phyloP scores from a whole-genome alignment of 2,113 vertebrate species.

The Chloebia gouldiae region DNA sequence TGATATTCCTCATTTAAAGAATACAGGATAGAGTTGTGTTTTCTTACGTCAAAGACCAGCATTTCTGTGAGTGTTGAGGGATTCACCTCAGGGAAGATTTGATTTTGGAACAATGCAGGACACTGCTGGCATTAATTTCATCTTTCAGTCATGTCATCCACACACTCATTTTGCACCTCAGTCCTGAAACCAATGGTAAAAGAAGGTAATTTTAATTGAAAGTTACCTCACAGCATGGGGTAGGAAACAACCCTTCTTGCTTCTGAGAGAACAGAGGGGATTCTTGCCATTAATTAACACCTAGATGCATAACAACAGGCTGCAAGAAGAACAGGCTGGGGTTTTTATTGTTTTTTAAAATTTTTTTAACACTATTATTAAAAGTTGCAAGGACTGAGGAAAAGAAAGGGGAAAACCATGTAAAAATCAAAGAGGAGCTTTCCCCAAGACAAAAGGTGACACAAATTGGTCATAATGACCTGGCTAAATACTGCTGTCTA shows the following conservation, averaged over 20 bases:
- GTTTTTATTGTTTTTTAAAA: too few relatives aligned
- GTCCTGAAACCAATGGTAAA: background rate
- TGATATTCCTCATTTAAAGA: background rate
- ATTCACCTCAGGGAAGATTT: too few relatives aligned
- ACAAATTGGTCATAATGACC: background rate
- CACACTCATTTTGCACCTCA: background rate
- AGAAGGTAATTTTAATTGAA: background rate
- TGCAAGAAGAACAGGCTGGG: background rate
- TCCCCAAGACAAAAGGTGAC: background rate
- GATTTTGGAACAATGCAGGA: background rate
- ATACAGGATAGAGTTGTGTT: background rate
- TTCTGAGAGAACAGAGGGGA: background rate
- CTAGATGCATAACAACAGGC: background rate
- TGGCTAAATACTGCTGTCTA: background rate
- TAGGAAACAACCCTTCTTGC: background rate
- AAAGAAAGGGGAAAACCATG: background rate
- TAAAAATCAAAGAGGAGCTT: background rate
- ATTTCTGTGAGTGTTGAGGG: background rate
- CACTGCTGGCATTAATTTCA: background rate
- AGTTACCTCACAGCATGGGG: background rate
- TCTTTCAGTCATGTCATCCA: background rate
- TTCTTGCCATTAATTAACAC: background rate
- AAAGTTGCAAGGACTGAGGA: background rate
- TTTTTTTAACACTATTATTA: background rate
- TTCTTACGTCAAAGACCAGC: background rate